phyloP scores from a whole-genome alignment of 1,140 invertebrate genomes.

The Papilio polyxenes region DNA sequence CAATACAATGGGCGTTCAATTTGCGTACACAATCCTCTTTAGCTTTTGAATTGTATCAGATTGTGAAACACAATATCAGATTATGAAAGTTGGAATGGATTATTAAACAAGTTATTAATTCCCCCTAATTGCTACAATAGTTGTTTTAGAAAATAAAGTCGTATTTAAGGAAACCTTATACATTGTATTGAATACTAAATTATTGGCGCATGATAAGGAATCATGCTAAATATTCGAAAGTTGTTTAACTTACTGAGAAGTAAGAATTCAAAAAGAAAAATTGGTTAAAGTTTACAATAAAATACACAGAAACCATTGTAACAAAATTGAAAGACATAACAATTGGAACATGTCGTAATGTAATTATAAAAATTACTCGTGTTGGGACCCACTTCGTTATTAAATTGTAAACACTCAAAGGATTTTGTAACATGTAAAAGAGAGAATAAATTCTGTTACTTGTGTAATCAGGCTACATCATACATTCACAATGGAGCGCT shows the following conservation, averaged over 20 bases:
- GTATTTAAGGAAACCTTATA: too few relatives aligned
- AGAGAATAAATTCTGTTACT: conserved; percentile 19
- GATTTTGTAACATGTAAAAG: conserved; percentile 30
- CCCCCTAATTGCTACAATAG: not conserved
- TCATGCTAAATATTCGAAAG: too few relatives aligned
- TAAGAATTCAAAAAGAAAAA: too few relatives aligned
- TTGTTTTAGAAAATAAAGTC: not conserved
- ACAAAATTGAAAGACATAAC: not conserved
- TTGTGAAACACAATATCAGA: conserved; percentile 5
- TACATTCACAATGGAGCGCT: conserved; percentile 33
- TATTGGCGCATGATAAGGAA: too few relatives aligned
- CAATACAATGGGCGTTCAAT: conserved; percentile 17
- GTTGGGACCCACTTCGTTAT: conserved; percentile 12
- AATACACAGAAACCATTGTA: not conserved
- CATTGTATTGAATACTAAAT: too few relatives aligned
- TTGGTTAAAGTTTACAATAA: not conserved
- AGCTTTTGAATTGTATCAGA: conserved; percentile 26
- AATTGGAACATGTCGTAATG: not conserved
- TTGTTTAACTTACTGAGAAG: too few relatives aligned
- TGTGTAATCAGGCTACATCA: conserved; percentile 26
- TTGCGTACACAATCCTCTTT: conserved; percentile 21
- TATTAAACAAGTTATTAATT: not conserved
- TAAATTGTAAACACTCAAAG: conserved; percentile 29
- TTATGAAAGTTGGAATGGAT: conserved; percentile 10
- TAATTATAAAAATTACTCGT: conserved; percentile 13